Percentiles rank a stretch among this genome's conserved stretches.
Conservation (phyloP, 2,888 invertebrate genomes). For the Aphodius sticticus region DNA sequence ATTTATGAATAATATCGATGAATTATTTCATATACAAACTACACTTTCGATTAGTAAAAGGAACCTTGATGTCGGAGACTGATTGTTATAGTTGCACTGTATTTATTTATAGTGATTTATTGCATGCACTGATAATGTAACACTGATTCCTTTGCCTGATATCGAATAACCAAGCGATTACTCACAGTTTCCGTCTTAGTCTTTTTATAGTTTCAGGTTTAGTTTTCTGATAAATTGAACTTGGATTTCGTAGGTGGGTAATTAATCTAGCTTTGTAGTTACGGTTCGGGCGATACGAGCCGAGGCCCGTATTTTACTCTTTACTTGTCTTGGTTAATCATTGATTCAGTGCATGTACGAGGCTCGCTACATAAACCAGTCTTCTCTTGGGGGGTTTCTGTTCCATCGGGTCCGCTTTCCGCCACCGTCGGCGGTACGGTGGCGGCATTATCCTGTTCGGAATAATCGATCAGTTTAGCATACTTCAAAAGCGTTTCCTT, state of each 20-base stretch:
- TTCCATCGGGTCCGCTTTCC: conserved; percentile 15
- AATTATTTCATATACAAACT: too few relatives aligned
- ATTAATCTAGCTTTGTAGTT: conserved; percentile 22
- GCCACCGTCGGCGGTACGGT: not conserved
- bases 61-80: too few relatives aligned
- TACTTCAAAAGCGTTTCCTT: not conserved
- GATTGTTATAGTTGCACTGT: too few relatives aligned
- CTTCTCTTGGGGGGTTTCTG: not conserved
- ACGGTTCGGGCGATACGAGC: not conserved
- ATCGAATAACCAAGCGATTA: too few relatives aligned
- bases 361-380: conserved; percentile 5
- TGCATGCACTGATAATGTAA: too few relatives aligned
- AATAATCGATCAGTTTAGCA: not conserved
- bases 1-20: too few relatives aligned
- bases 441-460: not conserved
- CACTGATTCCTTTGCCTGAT: too few relatives aligned
- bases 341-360: conserved; percentile 18
- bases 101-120: too few relatives aligned
- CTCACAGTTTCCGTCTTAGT: too few relatives aligned
- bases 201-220: too few relatives aligned
- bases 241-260: conserved; percentile 9
- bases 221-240: conserved; percentile 5
- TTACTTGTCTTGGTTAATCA: conserved; percentile 35
- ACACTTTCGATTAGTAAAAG: too few relatives aligned
- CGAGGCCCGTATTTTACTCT: conserved; percentile 9